Percentiles rank a stretch among this genome's conserved stretches.
These are phyloP conservation scores for Serilophus lunatus DNA, from an alignment of 2,113 vertebrate species.

Conservation along the genomic window DNA sequence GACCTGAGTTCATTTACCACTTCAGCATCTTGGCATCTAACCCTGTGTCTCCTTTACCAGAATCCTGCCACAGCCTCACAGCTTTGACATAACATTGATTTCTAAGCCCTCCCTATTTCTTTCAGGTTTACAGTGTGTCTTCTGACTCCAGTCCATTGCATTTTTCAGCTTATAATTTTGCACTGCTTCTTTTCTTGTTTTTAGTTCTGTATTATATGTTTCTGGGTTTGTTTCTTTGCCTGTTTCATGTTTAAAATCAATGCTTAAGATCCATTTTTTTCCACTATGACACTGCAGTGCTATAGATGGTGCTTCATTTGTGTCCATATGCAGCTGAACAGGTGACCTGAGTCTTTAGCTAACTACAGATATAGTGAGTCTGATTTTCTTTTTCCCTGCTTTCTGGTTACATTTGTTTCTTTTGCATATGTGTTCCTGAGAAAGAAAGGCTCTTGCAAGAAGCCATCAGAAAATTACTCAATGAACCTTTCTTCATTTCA, in stretches of 20 bases:
- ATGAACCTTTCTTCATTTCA: background rate
- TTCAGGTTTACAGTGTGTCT: background rate
- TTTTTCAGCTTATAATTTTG: background rate
- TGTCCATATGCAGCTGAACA: background rate
- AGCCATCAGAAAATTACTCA: background rate
- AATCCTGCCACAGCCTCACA: background rate
- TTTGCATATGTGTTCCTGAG: background rate
- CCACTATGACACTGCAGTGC: background rate
- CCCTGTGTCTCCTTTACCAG: background rate
- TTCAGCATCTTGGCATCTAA: background rate
- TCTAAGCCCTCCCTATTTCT: background rate
- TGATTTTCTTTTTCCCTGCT: background rate
- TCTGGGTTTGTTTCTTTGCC: background rate
- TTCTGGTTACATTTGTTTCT: background rate
- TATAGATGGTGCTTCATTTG: background rate
- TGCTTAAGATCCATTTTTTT: background rate
- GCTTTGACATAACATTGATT: background rate
- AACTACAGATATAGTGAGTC: background rate
- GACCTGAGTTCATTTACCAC: background rate
- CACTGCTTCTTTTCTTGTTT: background rate
- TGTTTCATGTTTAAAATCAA: background rate
- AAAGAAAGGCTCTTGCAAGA: background rate
- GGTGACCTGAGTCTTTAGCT: background rate
- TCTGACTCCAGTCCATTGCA: background rate
- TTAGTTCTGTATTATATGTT: background rate